Base-by-base conservation (phyloP, 1,140 invertebrate species). In the Lasioglossum baleicum region DNA sequence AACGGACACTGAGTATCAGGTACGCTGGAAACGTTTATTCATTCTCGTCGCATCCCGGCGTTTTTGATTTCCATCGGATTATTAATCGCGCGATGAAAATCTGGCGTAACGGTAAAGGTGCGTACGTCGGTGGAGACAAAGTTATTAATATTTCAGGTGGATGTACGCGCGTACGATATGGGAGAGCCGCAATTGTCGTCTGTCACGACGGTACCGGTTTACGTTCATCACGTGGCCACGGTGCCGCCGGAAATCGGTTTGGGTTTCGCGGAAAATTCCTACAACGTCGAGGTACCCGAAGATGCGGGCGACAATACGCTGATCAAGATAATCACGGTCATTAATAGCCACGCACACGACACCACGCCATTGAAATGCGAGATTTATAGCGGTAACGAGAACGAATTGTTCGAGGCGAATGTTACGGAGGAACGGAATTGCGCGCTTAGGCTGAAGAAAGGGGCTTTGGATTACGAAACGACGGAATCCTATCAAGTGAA, bases 141-240 rank as follows among this genome's bases (percentile, higher is more conserved):
- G n/a, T 96, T 67, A 5, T 35, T 42, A 15, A 65, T 22, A 53
- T 88, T 91, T 60, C 86, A 96, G 95, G 95, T 98, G 64, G 96
- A 97, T 89, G 95, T 99, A 0, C 95, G 96, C 79, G 97, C 97
- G 0, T 97, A 97, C 88, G 98, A 99, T 90, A 94, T 97, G 81
- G 97, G 97, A 0, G 96, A 97, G 53, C 98, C 98, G 0, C 95
- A 96, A 83, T 93, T 98, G 72, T 96, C 95, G 7, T 96, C 96
- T 0, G 95, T 97, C 5, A 95, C 96, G 2, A 96, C 96, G 1
- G 94, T 98, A 0, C 96, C 96, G 2, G 94, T 98, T 1, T 97
- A 95, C 85, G 96, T 98, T 10, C 95, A 97, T 71, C 97, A 98
- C 87, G 95, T 98, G 7, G 95, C 95, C 4, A 94, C 94, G 11